Base-by-base conservation (phyloP, 1,140 invertebrate species). In the Whitmania pigra region DNA sequence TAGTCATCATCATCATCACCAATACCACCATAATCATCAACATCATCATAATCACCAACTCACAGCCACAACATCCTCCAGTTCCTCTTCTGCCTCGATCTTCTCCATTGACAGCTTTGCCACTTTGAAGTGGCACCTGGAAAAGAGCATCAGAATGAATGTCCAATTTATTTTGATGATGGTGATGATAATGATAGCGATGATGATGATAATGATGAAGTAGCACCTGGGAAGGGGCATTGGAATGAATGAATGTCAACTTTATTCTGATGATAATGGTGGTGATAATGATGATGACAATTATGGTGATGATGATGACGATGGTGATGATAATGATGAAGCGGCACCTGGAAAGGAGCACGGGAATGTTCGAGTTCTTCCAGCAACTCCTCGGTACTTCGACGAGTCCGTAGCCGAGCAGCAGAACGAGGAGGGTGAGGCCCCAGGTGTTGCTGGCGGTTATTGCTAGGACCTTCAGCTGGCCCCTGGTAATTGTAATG, bases 391-490 rank as follows among this genome's bases (percentile, higher is more conserved):
- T 85, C 0, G 95, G 95, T 0, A 97, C 90, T 82, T 97, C 94
- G 0, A 99, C 93, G 36, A 99, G 84, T 4, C 95, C 94, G 84
- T 99, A 97, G 25, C 97, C 97, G 22, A 99, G 85, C 67, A 99
- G 83, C 27, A 98, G 82, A 43, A 99, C 91, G 22, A 99, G 84
- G 29, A 99, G 84, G 81, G 98, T 97, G 49, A 99, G 84, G 72
- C 97, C 97, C 96, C 97, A 99, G 0, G 97, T 99, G 78, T 99
- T 99, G 77, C 93, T 96, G 15, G 96, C 94, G 20, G 94, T 94
- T n/a, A 96, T 93, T 63, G 94, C 92, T 75, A 99, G 94, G 0
- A 93, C 90, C 85, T 97, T 97, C 18, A 98, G 84, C 81, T 96
- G 93, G 73, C 89, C 87, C 76, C 88, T 90, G 79, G 72, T 82